Conservation (phyloP, 2,797 vertebrate genomes). For the Sardinella longiceps region DNA sequence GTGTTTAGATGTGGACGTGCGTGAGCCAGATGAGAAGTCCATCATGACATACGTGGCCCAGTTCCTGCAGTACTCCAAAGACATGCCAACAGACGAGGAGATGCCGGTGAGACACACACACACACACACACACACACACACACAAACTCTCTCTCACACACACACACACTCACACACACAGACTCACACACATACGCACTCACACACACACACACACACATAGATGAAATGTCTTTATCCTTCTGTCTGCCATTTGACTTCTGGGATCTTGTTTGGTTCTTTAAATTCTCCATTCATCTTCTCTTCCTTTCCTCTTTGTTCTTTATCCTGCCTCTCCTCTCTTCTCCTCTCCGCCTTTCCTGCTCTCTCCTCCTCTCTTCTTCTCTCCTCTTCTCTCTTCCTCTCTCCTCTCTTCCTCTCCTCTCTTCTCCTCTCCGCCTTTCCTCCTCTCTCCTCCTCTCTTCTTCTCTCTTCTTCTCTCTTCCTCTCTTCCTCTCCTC, state of each 20-base stretch:
- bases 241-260: not conserved
- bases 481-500: not conserved
- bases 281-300: not conserved
- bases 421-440: not conserved
- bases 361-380: not conserved
- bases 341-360: not conserved
- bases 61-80: slow-evolving; percentile 92
- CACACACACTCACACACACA: not conserved
- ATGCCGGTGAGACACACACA: slow-evolving; percentile 71
- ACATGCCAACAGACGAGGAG: slow-evolving; percentile 69
- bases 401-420: not conserved
- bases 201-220: not conserved
- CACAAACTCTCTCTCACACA: not conserved
- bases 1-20: slow-evolving; percentile 86
- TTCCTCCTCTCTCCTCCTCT: not conserved
- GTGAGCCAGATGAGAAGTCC: slow-evolving; percentile 93
- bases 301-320: too few relatives aligned
- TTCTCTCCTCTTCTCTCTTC: not conserved
- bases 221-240: not conserved
- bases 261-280: not conserved
- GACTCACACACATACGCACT: not conserved
- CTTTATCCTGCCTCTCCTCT: too few relatives aligned
- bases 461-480: not conserved
- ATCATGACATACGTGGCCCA: slow-evolving; percentile 98
- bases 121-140: slow-evolving; percentile 1